Percentiles rank a stretch among this genome's conserved stretches.
phyloP scores from a whole-genome alignment of 2,888 invertebrate genomes.

The Ennomos erosarius region DNA sequence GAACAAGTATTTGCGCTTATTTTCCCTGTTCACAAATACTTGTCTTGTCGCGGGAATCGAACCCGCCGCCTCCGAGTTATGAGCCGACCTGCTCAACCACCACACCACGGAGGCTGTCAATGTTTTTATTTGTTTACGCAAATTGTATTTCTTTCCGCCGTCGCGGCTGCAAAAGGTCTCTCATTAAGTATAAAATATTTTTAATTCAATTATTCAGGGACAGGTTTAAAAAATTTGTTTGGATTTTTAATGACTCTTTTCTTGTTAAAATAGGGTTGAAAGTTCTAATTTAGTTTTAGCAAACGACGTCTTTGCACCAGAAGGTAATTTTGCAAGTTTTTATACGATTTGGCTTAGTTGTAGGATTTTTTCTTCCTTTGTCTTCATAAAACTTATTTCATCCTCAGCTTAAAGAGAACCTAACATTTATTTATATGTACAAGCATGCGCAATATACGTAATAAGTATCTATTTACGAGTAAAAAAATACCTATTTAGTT shows the following conservation, averaged over 20 bases:
- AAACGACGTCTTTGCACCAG: conserved; percentile 1
- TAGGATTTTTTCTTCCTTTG: background rate
- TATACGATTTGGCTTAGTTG: conserved; percentile 11
- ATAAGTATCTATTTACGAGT: no score
- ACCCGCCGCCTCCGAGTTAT: no score
- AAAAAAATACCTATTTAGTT: no score
- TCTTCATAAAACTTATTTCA: no score
- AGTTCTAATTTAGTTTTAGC: conserved; percentile 15
- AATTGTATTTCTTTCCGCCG: conserved; percentile 9
- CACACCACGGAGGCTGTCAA: no score
- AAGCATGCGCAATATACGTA: no score
- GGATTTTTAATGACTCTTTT: conserved; percentile 20
- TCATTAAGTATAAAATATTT: conserved; percentile 25
- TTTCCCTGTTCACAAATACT: no score
- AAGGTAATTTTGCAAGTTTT: conserved; percentile 11
- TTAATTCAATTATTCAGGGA: conserved; percentile 24
- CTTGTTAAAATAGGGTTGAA: conserved; percentile 21
- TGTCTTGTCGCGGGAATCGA: no score
- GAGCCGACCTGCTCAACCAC: no score
- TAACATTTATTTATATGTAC: no score
- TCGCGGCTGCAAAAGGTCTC: conserved; percentile 16
- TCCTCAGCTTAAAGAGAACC: no score
- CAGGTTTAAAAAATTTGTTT: conserved; percentile 19
- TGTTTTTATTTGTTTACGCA: conserved; percentile 3
- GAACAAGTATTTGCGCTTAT: no score